Conservation (phyloP, 2,888 invertebrate genomes). For the Carcina quercana region DNA sequence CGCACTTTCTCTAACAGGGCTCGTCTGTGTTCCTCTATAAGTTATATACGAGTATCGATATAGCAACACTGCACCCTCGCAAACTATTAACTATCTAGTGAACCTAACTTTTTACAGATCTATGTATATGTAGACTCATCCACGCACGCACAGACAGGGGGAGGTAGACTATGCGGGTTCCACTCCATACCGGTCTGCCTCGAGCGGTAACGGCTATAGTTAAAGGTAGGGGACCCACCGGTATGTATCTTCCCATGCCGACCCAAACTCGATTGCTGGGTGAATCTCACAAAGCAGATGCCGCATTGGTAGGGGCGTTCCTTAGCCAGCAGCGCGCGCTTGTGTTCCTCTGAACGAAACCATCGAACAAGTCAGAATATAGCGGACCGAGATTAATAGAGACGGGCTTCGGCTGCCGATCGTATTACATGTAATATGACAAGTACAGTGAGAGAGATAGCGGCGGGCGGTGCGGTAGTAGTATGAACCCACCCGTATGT, state of each 20-base stretch:
- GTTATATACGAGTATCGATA: conserved; percentile 69
- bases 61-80: conserved; percentile 60
- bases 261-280: conserved; percentile 80
- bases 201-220: conserved; percentile 51
- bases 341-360: conserved; percentile 67
- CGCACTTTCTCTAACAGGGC: conserved; percentile 76
- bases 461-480: conserved; percentile 39
- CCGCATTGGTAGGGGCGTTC: conserved; percentile 77
- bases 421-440: too few relatives aligned
- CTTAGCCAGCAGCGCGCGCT: conserved; percentile 63
- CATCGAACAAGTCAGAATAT: conserved; percentile 44
- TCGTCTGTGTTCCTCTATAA: conserved; percentile 76
- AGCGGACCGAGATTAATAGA: too few relatives aligned
- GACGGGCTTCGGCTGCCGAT: too few relatives aligned
- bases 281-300: conserved; percentile 78
- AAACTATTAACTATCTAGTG: conserved; percentile 43
- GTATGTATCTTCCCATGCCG: conserved; percentile 80
- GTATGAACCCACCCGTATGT: conserved; percentile 75
- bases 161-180: conserved; percentile 51
- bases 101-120: conserved; percentile 40
- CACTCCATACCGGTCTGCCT: conserved; percentile 64
- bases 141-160: conserved; percentile 67
- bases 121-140: conserved; percentile 48
- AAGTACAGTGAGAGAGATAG: conserved; percentile 24
- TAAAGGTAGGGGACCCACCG: conserved; percentile 56